Conservation (phyloP, 2,888 invertebrate species). For the Acleris sparsana region DNA sequence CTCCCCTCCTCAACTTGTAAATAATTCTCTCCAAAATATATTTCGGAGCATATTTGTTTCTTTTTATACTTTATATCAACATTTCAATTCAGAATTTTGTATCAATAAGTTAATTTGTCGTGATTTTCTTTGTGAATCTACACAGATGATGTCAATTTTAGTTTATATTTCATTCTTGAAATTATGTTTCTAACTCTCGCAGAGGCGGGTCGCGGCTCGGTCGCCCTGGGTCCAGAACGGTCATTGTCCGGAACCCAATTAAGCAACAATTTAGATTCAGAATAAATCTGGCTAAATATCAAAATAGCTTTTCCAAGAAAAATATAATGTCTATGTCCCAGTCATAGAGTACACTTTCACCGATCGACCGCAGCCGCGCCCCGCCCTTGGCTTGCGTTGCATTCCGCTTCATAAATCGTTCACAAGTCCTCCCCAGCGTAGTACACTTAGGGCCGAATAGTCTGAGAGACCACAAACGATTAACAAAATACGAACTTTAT, state of each 20-base stretch:
- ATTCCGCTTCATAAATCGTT: conserved; percentile 1
- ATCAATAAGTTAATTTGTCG: conserved; percentile 36
- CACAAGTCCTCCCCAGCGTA: neutral
- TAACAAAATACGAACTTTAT: conserved; percentile 26
- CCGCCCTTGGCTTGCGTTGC: neutral
- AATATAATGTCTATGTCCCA: conserved; percentile 19
- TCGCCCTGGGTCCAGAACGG: neutral
- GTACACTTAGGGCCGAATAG: neutral
- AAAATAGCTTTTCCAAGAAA: conserved; percentile 5
- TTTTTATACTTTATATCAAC: conserved; percentile 65
- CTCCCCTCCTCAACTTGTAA: conserved; percentile 76
- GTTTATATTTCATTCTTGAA: conserved; percentile 24
- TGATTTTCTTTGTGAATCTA: conserved; percentile 33
- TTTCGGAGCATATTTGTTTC: conserved; percentile 70
- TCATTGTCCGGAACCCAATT: neutral
- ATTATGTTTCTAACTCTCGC: conserved; percentile 9
- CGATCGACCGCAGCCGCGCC: neutral
- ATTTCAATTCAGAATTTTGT: conserved; percentile 43
- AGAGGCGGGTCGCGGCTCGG: conserved; percentile 5
- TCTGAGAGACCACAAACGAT: conserved; percentile 18
- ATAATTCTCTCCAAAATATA: conserved; percentile 82
- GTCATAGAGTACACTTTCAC: conserved; percentile 19
- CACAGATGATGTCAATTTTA: conserved; percentile 31
- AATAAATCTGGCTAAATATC: conserved; percentile 9
- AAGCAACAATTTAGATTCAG: conserved; percentile 3